Conservation (phyloP, 2,797 vertebrate species). For the Enteromius anoplus region DNA sequence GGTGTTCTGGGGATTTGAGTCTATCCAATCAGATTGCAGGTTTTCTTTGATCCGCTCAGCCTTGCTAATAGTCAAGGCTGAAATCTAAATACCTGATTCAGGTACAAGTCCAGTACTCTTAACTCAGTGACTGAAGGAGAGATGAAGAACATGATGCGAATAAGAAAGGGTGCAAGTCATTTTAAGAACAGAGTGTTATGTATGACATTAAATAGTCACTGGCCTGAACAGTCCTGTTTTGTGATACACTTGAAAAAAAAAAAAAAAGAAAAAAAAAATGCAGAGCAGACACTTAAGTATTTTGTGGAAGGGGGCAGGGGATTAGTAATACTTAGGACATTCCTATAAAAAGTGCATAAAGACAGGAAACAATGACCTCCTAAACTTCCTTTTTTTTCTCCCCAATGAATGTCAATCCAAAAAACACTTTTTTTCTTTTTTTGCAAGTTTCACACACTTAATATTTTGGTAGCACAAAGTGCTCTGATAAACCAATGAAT, state of each 20-base stretch:
- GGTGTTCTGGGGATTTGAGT: slow-evolving; percentile 58
- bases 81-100: slow-evolving; percentile 62
- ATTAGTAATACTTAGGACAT: slow-evolving; percentile 53
- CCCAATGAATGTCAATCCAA: slow-evolving; percentile 66
- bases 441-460: slow-evolving; percentile 40
- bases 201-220: slow-evolving; percentile 34
- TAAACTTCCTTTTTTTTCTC: slow-evolving; percentile 65
- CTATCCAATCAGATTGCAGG: slow-evolving; percentile 56
- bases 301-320: neutral
- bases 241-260: neutral
- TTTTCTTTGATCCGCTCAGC: slow-evolving; percentile 65
- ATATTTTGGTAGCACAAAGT: slow-evolving; percentile 14
- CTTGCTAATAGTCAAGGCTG: slow-evolving; percentile 60
- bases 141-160: neutral
- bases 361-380: slow-evolving; percentile 25
- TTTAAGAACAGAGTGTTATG: slow-evolving; percentile 42
- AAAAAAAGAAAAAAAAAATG: neutral
- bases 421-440: slow-evolving; percentile 61
- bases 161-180: slow-evolving; percentile 18
- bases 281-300: neutral
- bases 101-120: slow-evolving; percentile 58
- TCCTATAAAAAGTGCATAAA: slow-evolving; percentile 60
- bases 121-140: slow-evolving; percentile 52
- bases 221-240: slow-evolving; percentile 43
- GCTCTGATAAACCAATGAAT: slow-evolving; percentile 15